Evolutionary conservation across 1,140 invertebrate species (phyloP).

Genomic region (Temnothorax curvispinosus): DNA sequence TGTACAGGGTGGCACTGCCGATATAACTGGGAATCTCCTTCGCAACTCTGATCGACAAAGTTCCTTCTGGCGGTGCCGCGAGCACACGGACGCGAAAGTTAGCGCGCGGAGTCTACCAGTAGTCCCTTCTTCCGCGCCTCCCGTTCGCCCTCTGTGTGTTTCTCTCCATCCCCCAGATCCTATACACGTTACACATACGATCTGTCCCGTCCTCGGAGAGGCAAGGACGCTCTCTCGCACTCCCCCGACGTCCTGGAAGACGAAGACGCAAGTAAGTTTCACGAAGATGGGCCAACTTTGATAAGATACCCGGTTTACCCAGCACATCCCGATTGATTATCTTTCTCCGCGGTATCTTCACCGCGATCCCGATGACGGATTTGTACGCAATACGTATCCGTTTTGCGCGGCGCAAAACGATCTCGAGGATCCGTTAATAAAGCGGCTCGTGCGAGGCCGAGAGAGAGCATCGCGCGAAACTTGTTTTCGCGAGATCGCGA

Average conservation of each 20-base stretch:
- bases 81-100: slow-evolving; percentile 73
- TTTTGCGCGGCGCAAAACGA: slow-evolving; percentile 41
- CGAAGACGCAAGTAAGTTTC: slow-evolving; percentile 74
- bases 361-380: slow-evolving; percentile 10
- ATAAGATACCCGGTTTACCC: slow-evolving; percentile 84
- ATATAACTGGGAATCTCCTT: slow-evolving; percentile 71
- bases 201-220: not conserved
- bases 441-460: too few relatives aligned
- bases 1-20: slow-evolving; percentile 49
- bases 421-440: not conserved
- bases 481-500: not conserved
- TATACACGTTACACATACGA: not conserved
- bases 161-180: not conserved
- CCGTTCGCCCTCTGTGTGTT: not conserved
- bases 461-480: slow-evolving; percentile 20
- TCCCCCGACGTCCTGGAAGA: not conserved
- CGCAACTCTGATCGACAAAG: slow-evolving; percentile 83
- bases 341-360: slow-evolving; percentile 72
- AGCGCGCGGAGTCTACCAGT: slow-evolving; percentile 43
- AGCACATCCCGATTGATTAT: slow-evolving; percentile 83
- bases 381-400: not conserved
- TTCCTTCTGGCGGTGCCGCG: slow-evolving; percentile 74
- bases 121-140: slow-evolving; percentile 26
- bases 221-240: slow-evolving; percentile 6
- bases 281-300: slow-evolving; percentile 83